Evolutionary conservation across 64 coral and sea anemone species (phyloP), one percentile per base, ranked within the genome.

Genomic region (Montipora cactus): DNA sequence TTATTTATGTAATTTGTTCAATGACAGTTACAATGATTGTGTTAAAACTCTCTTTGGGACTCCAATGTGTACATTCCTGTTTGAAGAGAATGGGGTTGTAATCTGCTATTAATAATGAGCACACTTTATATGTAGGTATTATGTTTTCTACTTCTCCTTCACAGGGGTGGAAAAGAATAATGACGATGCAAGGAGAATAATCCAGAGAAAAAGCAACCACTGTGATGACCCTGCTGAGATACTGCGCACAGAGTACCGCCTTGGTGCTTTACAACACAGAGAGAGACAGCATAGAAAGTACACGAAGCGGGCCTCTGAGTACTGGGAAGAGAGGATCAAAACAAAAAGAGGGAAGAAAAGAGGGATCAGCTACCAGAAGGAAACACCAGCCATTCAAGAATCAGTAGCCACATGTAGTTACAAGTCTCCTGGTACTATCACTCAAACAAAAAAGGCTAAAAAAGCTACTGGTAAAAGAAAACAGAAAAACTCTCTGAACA

Each of bases 111-210:
- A 57, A 64, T 64, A 64, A 64, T 64, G 61, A 64, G 15, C 14
- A 64, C 15, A 64, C 61, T 19, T 64, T 64, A 64, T 64, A 64
- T 64, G 59, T 64, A 64, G 59, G 15, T 64, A 64, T 64, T 64
- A 64, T 64, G 52, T 64, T 64, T 64, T 73, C n/a, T 73, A 28
- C n/a, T 73, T 25, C n/a, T 73, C 23, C 20, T 64, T 73, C 70
- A 50, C 46, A 87, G 91, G 72, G 12, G 80, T 92, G 44, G 91
- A 92, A 57, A 84, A 86, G 25, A 84, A 62, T 16, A 87, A 87
- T 25, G 81, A 92, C 48, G 72, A 59, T 61, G 50, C 80, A 8
- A 48, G 81, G 11, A 13, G 69, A 4, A 68, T 92, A 10, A 49
- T 83, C 13, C 74, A 85, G 46, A 77, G 80, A 18, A 92, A 92